A percentile compares a stretch with the other conserved stretches of the same genome.
These are phyloP conservation scores for Epinotia ramella DNA, from an alignment of 2,888 invertebrate species.

Conservation along the genomic window DNA sequence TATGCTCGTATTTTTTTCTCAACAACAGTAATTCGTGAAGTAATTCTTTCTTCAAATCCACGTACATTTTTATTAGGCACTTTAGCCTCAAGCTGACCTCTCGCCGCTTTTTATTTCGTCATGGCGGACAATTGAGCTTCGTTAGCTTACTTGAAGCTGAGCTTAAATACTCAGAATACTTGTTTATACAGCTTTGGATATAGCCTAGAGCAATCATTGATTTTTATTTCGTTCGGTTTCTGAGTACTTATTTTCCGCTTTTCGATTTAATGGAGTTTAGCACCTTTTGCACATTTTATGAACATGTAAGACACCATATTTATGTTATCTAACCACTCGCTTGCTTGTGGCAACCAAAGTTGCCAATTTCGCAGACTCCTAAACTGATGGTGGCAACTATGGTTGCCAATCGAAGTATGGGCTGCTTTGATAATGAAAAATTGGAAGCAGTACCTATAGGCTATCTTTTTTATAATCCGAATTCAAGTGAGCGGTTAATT, in stretches of 20 bases:
- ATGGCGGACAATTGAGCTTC: constrained; percentile 20
- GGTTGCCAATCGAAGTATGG: no score
- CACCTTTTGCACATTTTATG: no score
- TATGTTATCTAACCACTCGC: no score
- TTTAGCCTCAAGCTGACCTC: not conserved
- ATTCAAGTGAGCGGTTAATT: no score
- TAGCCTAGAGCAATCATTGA: not conserved
- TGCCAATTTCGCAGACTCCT: no score
- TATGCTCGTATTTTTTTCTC: not conserved
- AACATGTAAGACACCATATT: no score
- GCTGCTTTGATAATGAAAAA: no score
- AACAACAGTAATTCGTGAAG: not conserved
- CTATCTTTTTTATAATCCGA: no score
- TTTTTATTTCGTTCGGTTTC: not conserved
- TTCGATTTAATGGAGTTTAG: not conserved
- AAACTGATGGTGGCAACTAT: no score
- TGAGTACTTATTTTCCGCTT: not conserved
- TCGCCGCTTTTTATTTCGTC: constrained; percentile 6
- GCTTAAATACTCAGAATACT: constrained; percentile 8
- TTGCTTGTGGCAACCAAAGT: no score
- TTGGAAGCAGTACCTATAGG: no score
- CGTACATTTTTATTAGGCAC: constrained; percentile 5
- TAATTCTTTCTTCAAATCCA: constrained; percentile 4
- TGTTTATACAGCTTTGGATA: not conserved
- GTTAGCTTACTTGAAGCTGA: constrained; percentile 18